A percentile compares a stretch with the other conserved stretches of the same genome.
These are phyloP conservation scores for Oncopeltus fasciatus DNA, from an alignment of 1,140 invertebrate genomes.

Conservation along the genomic window DNA sequence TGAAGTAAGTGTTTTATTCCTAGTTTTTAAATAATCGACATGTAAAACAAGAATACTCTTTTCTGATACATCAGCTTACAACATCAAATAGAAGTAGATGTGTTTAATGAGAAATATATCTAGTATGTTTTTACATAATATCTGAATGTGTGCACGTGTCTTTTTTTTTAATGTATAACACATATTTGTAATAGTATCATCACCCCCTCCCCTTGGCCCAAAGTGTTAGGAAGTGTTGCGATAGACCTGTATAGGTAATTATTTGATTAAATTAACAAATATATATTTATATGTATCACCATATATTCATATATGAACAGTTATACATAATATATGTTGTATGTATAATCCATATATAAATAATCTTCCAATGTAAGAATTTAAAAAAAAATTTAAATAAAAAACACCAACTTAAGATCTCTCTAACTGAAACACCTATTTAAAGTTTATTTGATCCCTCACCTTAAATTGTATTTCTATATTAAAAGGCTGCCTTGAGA, in stretches of 20 bases:
- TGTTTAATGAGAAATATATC: neutral
- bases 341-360: too few species aligned
- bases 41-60: neutral
- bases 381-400: conserved; percentile 2
- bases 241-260: conserved; percentile 10
- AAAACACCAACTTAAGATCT: conserved; percentile 5
- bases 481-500: conserved; percentile 6
- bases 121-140: conserved; percentile 16
- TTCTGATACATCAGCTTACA: conserved; percentile 9
- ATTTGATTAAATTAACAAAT: neutral
- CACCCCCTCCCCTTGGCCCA: conserved; percentile 20
- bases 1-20: neutral
- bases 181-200: conserved; percentile 8
- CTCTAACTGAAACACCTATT: neutral
- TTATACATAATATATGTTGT: too few species aligned
- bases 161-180: conserved; percentile 3
- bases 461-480: conserved; percentile 12
- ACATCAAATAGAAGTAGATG: conserved; percentile 13
- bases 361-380: conserved; percentile 9
- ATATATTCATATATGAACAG: neutral
- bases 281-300: conserved; percentile 3
- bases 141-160: conserved; percentile 19
- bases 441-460: conserved; percentile 2
- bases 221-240: conserved; percentile 12
- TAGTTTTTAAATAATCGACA: neutral